phyloP scores from a whole-genome alignment of 2,888 invertebrate species.

The Sussaba pulchella region DNA sequence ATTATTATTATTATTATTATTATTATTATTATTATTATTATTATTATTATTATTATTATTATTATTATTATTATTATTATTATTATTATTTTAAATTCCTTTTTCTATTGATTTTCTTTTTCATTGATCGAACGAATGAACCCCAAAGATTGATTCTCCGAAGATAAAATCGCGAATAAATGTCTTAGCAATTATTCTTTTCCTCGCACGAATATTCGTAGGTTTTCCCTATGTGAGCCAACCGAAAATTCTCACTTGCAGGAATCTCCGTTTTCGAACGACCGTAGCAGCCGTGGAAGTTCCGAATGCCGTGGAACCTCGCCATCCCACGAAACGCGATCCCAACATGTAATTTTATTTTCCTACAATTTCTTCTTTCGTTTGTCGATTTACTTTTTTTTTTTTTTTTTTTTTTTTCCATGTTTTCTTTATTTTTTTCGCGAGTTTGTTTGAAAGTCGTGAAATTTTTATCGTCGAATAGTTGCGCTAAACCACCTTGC shows the following conservation, averaged over 20 bases:
- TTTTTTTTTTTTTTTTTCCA: neutral
- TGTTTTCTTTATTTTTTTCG: neutral
- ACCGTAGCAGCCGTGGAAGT: constrained; percentile 80
- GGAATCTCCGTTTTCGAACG: constrained; percentile 76
- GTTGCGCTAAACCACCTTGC: constrained; percentile 26
- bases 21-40: too few relatives aligned
- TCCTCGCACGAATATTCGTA: neutral
- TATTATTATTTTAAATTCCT: too few relatives aligned
- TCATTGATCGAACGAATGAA: constrained; percentile 57
- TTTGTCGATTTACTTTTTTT: neutral
- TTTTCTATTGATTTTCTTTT: too few relatives aligned
- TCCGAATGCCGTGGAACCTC: constrained; percentile 80
- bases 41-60: too few relatives aligned
- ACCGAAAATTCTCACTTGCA: constrained; percentile 63
- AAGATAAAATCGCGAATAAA: neutral
- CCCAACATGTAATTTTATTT: constrained; percentile 79
- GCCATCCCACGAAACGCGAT: constrained; percentile 79
- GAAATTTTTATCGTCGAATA: constrained; percentile 1
- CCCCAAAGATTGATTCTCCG: constrained; percentile 47
- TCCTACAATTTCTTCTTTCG: constrained; percentile 10
- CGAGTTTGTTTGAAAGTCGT: neutral
- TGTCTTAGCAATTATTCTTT: neutral
- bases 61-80: too few relatives aligned
- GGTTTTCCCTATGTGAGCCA: neutral
- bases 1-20: too few relatives aligned